Conservation (phyloP, 2,888 invertebrate species). For the Balanococcus diminutus region DNA sequence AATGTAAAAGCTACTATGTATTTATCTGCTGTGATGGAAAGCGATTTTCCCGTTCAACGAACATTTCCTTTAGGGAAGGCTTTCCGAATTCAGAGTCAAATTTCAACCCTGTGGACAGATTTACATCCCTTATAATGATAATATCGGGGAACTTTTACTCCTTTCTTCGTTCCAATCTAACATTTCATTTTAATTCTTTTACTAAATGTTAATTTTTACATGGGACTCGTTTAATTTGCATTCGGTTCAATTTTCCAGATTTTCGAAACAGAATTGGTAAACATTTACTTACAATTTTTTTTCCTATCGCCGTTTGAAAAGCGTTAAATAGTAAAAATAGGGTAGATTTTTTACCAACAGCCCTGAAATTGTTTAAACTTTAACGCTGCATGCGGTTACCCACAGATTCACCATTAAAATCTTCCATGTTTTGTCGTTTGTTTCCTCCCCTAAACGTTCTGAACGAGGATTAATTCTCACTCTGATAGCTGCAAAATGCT, state of each 20-base stretch:
- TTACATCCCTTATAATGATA: conserved; percentile 53
- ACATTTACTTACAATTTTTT: not conserved
- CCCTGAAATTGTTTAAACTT: conserved; percentile 20
- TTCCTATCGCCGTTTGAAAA: not conserved
- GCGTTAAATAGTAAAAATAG: not conserved
- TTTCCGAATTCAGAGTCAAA: conserved; percentile 52
- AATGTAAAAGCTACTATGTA: conserved; percentile 55
- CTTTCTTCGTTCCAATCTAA: conserved; percentile 28
- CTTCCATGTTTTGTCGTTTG: conserved; percentile 38
- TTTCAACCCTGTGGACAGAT: conserved; percentile 55
- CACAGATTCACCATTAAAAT: conserved; percentile 29
- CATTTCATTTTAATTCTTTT: conserved; percentile 53
- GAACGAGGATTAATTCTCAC: conserved; percentile 37
- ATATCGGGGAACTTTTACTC: conserved; percentile 41
- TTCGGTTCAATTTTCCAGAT: conserved; percentile 34
- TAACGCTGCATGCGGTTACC: conserved; percentile 22
- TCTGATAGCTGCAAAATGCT: conserved; percentile 40
- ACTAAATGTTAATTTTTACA: conserved; percentile 46
- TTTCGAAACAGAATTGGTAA: not conserved
- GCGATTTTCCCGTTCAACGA: conserved; percentile 54
- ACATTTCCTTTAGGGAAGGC: conserved; percentile 52
- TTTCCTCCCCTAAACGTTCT: conserved; percentile 28
- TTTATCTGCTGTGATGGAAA: conserved; percentile 54
- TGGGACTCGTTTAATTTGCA: conserved; percentile 45
- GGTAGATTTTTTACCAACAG: not conserved